Base-by-base conservation (phyloP, 2,113 vertebrate genomes). In the Pangasianodon gigas region DNA sequence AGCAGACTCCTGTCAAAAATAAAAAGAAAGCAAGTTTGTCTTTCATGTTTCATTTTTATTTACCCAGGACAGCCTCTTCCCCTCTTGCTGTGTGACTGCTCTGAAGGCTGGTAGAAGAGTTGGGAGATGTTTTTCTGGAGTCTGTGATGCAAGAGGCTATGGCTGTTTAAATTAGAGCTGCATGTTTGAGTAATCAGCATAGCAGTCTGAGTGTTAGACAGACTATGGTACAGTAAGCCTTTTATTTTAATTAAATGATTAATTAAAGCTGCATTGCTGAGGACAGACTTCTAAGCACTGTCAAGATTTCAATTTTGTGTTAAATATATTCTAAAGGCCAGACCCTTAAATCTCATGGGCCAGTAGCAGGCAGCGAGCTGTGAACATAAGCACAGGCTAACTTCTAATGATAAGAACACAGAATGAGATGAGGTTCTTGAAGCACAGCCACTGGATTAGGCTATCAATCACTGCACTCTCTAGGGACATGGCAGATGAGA, bases 301-400 rank as follows among this genome's bases (percentile, higher is more conserved):
- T 97, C 97, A 97, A 96, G 96, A 97, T 97, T 97, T 97, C 96
- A 97, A 95, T 97, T 97, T 97, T 96, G 97, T 97, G 96, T 97
- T 97, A 97, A 97, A 97, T 97, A 97, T 97, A 97, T 97, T 97
- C 96, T 96, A 96, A 97, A 97, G 97, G 97, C 96, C 97, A 97
- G 96, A 94, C 94, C 96, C 96, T 97, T 96, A 97, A 97, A 97
- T 97, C 97, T 97, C 96, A 95, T 95, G 97, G 97, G 97, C 95
- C 95, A 96, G 95, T 94, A 95, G 96, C 95, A 95, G 96, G 95
- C 97, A 96, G 95, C 94, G 96, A 96, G 96, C 96, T 97, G 96
- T 97, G 97, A 97, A 97, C 96, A 96, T 97, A 96, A 97, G 96
- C 96, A 96, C 96, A 97, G 97, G 97, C 96, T 97, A 97, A 97